A percentile compares a stretch with the other conserved stretches of the same genome.
Conservation (phyloP, 2,888 invertebrate species). For the Tenthredo notha region DNA sequence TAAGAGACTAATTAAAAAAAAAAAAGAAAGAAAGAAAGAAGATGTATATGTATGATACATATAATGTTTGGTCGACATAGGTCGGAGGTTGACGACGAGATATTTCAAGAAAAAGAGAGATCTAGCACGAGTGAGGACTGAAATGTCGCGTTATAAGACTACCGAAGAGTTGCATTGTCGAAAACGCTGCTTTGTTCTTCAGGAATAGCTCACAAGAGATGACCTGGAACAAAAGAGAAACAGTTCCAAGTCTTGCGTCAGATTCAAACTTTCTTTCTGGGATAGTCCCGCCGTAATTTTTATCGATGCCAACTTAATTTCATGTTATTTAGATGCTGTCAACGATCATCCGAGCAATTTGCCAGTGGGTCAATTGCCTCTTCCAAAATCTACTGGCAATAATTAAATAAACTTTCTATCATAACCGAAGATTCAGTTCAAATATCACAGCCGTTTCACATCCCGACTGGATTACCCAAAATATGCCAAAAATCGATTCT, state of each 20-base stretch:
- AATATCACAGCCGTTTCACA: neutral
- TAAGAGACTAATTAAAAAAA: neutral
- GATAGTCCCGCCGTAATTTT: neutral
- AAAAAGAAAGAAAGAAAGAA: too few relatives aligned
- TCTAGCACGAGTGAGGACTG: conserved; percentile 6
- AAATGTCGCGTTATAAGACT: neutral
- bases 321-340: conserved; percentile 25
- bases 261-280: conserved; percentile 25
- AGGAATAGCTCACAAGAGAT: conserved; percentile 31
- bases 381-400: neutral
- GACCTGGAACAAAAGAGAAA: conserved; percentile 50
- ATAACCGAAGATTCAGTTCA: neutral
- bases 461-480: neutral
- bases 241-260: conserved; percentile 38
- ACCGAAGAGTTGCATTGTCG: neutral
- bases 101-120: conserved; percentile 6
- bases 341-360: neutral
- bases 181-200: conserved; percentile 26
- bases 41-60: too few relatives aligned
- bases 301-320: conserved; percentile 31
- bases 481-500: neutral
- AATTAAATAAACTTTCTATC: conserved; percentile 23
- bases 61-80: neutral
- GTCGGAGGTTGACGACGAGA: neutral
- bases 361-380: conserved; percentile 29